Evolutionary conservation across 1,140 invertebrate genomes (phyloP), one percentile per base, ranked within the genome.

Genomic region (Lethrus apterus): DNA sequence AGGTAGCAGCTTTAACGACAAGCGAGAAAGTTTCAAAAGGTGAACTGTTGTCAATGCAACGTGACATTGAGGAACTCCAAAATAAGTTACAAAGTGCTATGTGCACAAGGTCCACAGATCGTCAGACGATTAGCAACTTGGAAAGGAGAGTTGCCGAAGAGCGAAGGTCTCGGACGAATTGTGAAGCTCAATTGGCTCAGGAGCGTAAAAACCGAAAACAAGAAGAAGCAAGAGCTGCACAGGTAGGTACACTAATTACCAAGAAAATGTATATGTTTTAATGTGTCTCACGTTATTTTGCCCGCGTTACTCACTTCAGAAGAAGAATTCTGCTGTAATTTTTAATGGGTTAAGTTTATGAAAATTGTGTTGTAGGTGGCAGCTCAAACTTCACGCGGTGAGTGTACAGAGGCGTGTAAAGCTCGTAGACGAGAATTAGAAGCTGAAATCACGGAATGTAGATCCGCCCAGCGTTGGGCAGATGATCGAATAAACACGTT

Each of bases 61-160:
- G 87, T 59, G 85, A 90, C 61, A 84, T 91, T 64, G 86, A 89
- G 63, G 79, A 80, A 62, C 69, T 90, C 54, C 86, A 89, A 64
- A 78, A 78, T 60, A 86, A 84, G 34, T 40, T 66, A 42, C 65
- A 65, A 24, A 58, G 48, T 44, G 46, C 48, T 10, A 75, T 80
- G 23, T 79, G 77, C 46, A 76, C 78, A 29, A 76, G 85, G 42
- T 82, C 87, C 65, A 70, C 79, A 47, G 89, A 93, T 58, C 87
- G 88, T 66, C 80, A 87, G 54, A 77, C 78, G 34, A 71, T 93
- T 53, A 72, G 77, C 30, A 72, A 74, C 15, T 65, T 88, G 50
- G 91, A 96, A 67, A 80, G 87, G 52, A 78, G 85, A 49, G 70
- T 95, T 36, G 78, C 79, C 36, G 92, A 96, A 49, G 92, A 95